Percentiles rank a stretch among this genome's conserved stretches.
phyloP scores from a whole-genome alignment of 2,888 invertebrate species.

The Apoda limacodes region DNA sequence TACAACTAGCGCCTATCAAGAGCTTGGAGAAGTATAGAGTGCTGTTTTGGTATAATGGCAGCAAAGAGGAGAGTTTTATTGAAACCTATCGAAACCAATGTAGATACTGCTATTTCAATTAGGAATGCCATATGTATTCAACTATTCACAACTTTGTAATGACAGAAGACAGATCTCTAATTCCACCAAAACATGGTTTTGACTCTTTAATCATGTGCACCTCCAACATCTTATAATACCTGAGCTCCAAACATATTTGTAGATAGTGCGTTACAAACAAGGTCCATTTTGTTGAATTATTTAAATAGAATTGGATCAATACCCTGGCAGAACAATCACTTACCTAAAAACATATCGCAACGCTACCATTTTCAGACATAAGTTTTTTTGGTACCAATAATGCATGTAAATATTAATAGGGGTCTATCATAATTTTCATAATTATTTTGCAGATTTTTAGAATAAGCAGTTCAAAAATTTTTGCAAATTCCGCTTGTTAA shows the following conservation, averaged over 20 bases:
- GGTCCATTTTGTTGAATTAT: slow-evolving; percentile 13
- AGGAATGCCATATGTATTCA: slow-evolving; percentile 14
- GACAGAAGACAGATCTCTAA: slow-evolving; percentile 9
- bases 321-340: slow-evolving; percentile 12
- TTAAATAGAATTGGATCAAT: slow-evolving; percentile 12
- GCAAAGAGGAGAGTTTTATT: slow-evolving; percentile 16
- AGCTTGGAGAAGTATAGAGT: slow-evolving; percentile 14
- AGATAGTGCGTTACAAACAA: slow-evolving; percentile 14
- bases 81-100: slow-evolving; percentile 13
- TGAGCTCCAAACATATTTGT: slow-evolving; percentile 15
- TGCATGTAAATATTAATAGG: too few relatives aligned
- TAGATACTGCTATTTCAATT: slow-evolving; percentile 11
- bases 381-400: too few relatives aligned
- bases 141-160: slow-evolving; percentile 12
- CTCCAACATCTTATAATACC: slow-evolving; percentile 1
- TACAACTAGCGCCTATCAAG: slow-evolving; percentile 16
- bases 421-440: too few relatives aligned
- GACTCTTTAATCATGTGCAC: neutral
- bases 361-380: slow-evolving; percentile 8
- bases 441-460: too few relatives aligned
- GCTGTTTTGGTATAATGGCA: slow-evolving; percentile 16
- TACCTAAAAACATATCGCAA: slow-evolving; percentile 14
- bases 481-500: too few relatives aligned
- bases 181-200: neutral
- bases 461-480: too few relatives aligned